Evolutionary conservation across 37 sponge, comb jelly and placozoan species (phyloP).

Genomic region (Halichondria panicea): DNA sequence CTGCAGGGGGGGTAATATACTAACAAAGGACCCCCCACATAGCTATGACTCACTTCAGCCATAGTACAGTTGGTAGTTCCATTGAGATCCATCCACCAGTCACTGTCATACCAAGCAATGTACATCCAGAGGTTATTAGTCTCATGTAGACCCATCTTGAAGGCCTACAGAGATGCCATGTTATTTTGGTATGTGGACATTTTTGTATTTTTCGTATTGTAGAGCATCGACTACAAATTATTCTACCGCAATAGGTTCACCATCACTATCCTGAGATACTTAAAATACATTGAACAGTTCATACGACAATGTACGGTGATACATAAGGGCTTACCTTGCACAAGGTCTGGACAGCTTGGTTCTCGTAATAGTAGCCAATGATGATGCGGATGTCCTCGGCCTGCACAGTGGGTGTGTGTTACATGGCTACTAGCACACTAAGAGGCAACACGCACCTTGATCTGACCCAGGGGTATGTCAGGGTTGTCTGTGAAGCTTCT

Average conservation of each 20-base stretch:
- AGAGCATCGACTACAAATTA: no score
- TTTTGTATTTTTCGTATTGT: no score
- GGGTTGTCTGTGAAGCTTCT: conserved; percentile 62
- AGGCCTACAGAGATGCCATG: conserved; percentile 33
- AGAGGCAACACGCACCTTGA: no score
- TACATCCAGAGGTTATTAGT: conserved; percentile 65
- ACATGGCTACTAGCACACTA: no score
- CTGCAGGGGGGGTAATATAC: conserved; percentile 17
- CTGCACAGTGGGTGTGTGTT: conserved; percentile 1
- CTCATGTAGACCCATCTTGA: conserved; percentile 14
- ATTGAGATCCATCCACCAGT: conserved; percentile 39
- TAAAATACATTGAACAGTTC: no score
- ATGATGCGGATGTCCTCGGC: conserved; percentile 60
- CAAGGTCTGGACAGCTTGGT: conserved; percentile 30
- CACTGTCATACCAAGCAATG: conserved; percentile 47
- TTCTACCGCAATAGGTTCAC: no score
- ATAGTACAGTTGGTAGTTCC: background rate
- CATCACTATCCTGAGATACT: no score
- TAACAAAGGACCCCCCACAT: background rate
- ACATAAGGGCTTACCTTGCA: conserved; percentile 33
- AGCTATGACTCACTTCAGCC: background rate
- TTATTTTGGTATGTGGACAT: background rate
- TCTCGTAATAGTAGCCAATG: conserved; percentile 53
- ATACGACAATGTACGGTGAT: no score
- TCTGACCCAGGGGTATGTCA: conserved; percentile 52